Conservation (phyloP, 2,888 invertebrate genomes). For the Drosophila colorata region DNA sequence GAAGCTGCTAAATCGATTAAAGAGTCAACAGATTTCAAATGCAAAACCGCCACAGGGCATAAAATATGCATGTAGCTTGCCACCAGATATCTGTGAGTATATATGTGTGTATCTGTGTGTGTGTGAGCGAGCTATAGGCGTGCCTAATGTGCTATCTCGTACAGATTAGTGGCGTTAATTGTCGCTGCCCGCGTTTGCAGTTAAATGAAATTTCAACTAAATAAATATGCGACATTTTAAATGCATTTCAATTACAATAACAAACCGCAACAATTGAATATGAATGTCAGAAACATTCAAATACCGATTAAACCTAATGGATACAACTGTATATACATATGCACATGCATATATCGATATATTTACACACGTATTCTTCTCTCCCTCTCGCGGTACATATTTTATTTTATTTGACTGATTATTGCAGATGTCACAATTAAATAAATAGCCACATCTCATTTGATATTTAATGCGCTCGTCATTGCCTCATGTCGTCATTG, state of each 20-base stretch:
- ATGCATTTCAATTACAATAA: slow-evolving; percentile 57
- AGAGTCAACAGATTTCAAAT: slow-evolving; percentile 65
- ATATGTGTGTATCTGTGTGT: not conserved
- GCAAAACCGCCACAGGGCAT: slow-evolving; percentile 33
- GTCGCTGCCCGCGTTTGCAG: slow-evolving; percentile 5
- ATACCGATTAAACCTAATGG: not conserved
- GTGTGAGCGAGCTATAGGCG: slow-evolving; percentile 1
- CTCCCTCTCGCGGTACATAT: slow-evolving; percentile 22
- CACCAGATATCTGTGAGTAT: not conserved
- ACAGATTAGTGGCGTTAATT: slow-evolving; percentile 44
- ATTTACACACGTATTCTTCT: slow-evolving; percentile 5
- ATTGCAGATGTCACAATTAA: slow-evolving; percentile 57
- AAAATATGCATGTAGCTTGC: slow-evolving; percentile 42
- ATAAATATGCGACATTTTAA: slow-evolving; percentile 35
- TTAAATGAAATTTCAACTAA: slow-evolving; percentile 23
- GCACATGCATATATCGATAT: slow-evolving; percentile 7
- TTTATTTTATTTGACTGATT: slow-evolving; percentile 34
- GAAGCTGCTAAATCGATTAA: slow-evolving; percentile 72
- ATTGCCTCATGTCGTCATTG: slow-evolving; percentile 18
- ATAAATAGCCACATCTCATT: slow-evolving; percentile 41
- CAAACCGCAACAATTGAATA: slow-evolving; percentile 62
- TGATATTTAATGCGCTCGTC: slow-evolving; percentile 23
- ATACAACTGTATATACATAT: slow-evolving; percentile 1
- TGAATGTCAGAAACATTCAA: slow-evolving; percentile 37
- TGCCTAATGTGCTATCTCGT: slow-evolving; percentile 26